Conservation (phyloP, 2,888 invertebrate genomes). For the Microplitis deprimator region DNA sequence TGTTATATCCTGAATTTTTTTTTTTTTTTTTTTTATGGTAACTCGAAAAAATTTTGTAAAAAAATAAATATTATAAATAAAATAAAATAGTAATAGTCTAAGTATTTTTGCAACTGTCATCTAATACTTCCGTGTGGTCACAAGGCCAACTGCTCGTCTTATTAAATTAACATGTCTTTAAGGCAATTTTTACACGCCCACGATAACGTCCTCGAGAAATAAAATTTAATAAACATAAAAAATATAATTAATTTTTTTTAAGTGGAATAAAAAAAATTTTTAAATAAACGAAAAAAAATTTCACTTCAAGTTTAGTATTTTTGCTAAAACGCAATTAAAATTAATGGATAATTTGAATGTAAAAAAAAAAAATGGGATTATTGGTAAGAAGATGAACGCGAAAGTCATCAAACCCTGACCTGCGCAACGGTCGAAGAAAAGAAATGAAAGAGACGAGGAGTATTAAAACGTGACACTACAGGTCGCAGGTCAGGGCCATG, state of each 20-base stretch:
- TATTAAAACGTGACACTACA: conserved; percentile 46
- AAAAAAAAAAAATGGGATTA: conserved; percentile 11
- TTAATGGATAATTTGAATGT: no score
- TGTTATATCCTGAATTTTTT: not conserved
- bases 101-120: conserved; percentile 9
- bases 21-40: not conserved
- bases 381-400: conserved; percentile 13
- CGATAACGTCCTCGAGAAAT: conserved; percentile 45
- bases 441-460: conserved; percentile 12
- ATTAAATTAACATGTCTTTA: conserved; percentile 14
- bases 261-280: no score
- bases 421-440: conserved; percentile 58
- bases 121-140: conserved; percentile 24
- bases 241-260: not conserved
- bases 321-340: no score
- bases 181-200: conserved; percentile 44
- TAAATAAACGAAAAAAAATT: no score
- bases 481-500: conserved; percentile 43
- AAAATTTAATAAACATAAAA: conserved; percentile 12
- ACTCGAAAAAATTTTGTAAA: no score
- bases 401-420: conserved; percentile 55
- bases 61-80: conserved; percentile 8
- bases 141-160: conserved; percentile 14
- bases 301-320: no score
- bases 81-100: not conserved